Base-by-base conservation (phyloP, 2,113 vertebrate genomes). In the Apeltes quadracus region DNA sequence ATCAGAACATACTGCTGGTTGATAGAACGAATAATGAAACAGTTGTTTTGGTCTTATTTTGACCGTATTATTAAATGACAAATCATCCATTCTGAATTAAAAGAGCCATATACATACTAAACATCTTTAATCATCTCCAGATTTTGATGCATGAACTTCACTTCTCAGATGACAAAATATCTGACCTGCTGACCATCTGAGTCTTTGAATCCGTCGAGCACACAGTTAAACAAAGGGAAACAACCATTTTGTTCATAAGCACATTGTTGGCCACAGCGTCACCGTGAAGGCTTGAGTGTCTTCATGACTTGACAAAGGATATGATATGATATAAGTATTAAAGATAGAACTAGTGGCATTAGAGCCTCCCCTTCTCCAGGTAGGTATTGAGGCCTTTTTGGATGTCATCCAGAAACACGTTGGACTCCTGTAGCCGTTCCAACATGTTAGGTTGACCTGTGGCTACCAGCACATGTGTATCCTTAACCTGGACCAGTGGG, bases 281-380 rank as follows among this genome's bases (percentile, higher is more conserved):
- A n/a, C n/a, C n/a, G n/a, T n/a, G n/a, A n/a, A n/a, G n/a, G n/a
- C n/a, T n/a, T n/a, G n/a, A n/a, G n/a, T n/a, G n/a, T n/a, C n/a
- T n/a, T n/a, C n/a, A n/a, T n/a, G n/a, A n/a, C n/a, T n/a, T n/a
- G n/a, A n/a, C n/a, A n/a, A n/a, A n/a, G n/a, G n/a, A n/a, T n/a
- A n/a, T n/a, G n/a, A n/a, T n/a, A n/a, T n/a, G n/a, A n/a, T 29
- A 29, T 29, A 5, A 29, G 29, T 63, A 25, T 55, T 34, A 62
- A 3, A 32, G 13, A 9, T 22, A 32, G 3, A 22, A 25, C 2
- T n/a, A 12, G 7, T 3, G 23, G 76, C 97, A 98, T 92, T 92
- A 97, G 0, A 98, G 94, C 79, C 96, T 95, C 89, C 98, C 97
- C 76, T 95, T 94, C 79, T 98, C 96, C 84, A 98, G 84, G 83